Percentiles rank a stretch among this genome's conserved stretches.
These are phyloP conservation scores for Podabrus alpinus DNA, from an alignment of 2,888 invertebrate species.

Conservation along the genomic window DNA sequence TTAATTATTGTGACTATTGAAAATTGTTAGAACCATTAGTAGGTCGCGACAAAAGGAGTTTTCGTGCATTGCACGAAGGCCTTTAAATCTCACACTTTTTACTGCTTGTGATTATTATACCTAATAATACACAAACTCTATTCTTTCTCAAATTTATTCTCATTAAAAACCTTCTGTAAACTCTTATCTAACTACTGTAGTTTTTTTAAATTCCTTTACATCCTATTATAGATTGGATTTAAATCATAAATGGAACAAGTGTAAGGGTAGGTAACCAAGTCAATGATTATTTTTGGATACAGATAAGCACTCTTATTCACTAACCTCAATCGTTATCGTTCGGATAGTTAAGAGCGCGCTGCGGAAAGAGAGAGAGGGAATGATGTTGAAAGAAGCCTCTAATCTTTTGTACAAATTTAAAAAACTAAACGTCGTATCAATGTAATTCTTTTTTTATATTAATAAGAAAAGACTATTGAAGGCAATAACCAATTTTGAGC, in stretches of 20 bases:
- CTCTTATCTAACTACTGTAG: not conserved
- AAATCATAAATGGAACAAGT: not conserved
- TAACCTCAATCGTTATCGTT: no score
- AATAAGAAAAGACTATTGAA: no score
- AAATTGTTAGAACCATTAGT: not conserved
- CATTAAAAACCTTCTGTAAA: not conserved
- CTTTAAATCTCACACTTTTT: not conserved
- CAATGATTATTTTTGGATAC: not conserved
- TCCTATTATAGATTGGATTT: not conserved
- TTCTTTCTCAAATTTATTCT: not conserved
- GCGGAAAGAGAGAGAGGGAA: no score
- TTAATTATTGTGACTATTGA: not conserved
- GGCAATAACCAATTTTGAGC: no score
- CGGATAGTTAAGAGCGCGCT: no score
- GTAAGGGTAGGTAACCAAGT: not conserved
- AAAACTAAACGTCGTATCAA: no score
- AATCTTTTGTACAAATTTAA: no score
- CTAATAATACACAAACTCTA: not conserved
- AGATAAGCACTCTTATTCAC: no score
- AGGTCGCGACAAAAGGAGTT: not conserved
- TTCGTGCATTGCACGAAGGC: not conserved
- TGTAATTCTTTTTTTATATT: no score
- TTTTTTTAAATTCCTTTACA: not conserved
- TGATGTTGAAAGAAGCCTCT: no score
- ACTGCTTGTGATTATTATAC: not conserved